phyloP scores from a whole-genome alignment of 2,888 invertebrate genomes.

The Dolichomitus sp. region DNA sequence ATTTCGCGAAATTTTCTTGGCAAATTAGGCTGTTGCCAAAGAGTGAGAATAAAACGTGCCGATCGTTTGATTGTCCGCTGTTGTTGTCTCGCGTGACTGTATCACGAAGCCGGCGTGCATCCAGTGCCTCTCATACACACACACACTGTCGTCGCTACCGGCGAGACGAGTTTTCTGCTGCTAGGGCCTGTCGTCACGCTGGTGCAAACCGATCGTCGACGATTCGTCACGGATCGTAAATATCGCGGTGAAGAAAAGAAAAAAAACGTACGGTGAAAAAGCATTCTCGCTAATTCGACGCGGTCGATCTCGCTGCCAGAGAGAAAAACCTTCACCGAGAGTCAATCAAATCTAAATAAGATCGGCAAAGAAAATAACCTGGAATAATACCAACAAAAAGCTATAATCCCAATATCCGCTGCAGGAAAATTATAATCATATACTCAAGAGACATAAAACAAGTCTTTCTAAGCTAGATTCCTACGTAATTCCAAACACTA shows the following conservation, averaged over 20 bases:
- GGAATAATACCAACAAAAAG: neutral
- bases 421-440: neutral
- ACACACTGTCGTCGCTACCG: constrained; percentile 25
- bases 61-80: neutral
- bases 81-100: constrained; percentile 46
- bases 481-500: neutral
- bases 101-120: constrained; percentile 23
- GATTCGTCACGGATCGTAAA: constrained; percentile 65
- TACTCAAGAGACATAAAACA: neutral
- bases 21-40: neutral
- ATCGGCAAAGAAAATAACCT: constrained; percentile 18
- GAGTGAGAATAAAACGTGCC: neutral
- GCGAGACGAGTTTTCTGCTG: constrained; percentile 25
- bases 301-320: constrained; percentile 41
- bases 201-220: constrained; percentile 48
- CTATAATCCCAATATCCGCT: neutral
- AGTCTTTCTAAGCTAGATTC: neutral
- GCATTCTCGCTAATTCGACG: constrained; percentile 53
- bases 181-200: constrained; percentile 41
- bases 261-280: constrained; percentile 5
- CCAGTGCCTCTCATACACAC: neutral
- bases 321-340: constrained; percentile 17
- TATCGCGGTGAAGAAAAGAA: constrained; percentile 49
- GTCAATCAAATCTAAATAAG: constrained; percentile 50
- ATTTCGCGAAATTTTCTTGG: neutral